Percentiles rank a stretch among this genome's conserved stretches.
These are phyloP conservation scores for Lepus townsendii DNA, from an alignment of 2,797 vertebrate genomes.

Conservation along the genomic window DNA sequence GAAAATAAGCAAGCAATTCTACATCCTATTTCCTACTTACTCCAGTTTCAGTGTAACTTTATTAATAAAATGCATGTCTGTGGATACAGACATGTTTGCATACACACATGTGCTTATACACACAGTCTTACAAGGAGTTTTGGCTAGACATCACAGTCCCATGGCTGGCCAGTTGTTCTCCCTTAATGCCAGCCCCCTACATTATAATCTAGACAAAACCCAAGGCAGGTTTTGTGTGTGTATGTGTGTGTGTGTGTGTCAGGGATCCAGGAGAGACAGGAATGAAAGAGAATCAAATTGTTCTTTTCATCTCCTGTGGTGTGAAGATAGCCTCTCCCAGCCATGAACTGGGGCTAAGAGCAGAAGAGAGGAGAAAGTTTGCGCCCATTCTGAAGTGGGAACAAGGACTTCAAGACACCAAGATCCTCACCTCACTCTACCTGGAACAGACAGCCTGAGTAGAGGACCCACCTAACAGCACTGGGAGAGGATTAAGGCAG, in stretches of 20 bases:
- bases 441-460: too few species aligned
- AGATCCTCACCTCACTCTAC: background rate
- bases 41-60: background rate
- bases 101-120: rapidly evolving
- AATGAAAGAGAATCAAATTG: background rate
- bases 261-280: background rate
- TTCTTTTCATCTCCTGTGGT: background rate
- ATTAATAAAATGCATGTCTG: background rate
- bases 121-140: background rate
- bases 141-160: background rate
- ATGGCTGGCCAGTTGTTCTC: background rate
- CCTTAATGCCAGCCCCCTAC: background rate
- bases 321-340: background rate
- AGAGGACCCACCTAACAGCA: rapidly evolving
- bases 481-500: background rate
- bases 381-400: background rate
- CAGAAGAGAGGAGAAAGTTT: background rate
- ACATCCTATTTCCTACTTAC: background rate
- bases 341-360: background rate
- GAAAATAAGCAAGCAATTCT: background rate
- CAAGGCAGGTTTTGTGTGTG: background rate
- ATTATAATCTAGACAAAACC: background rate
- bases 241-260: background rate
- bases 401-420: rapidly evolving
- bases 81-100: too few species aligned